Conservation (phyloP, 2,113 vertebrate genomes). For the Nanger granti region DNA sequence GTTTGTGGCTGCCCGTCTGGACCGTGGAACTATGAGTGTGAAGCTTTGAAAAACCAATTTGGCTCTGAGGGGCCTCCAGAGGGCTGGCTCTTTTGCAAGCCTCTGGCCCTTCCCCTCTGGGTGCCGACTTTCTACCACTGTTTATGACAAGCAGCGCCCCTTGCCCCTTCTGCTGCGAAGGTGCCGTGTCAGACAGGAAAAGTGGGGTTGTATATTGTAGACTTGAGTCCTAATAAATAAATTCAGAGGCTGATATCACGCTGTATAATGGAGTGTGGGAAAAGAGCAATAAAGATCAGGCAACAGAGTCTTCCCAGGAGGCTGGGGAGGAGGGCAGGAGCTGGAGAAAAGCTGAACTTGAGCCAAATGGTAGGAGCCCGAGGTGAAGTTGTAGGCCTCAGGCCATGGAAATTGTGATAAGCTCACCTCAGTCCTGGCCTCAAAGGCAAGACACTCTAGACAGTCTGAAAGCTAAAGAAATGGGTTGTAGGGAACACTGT, state of each 20-base stretch:
- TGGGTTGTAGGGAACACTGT: not conserved
- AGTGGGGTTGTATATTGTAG: conserved; percentile 43
- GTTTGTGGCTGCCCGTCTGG: conserved; percentile 42
- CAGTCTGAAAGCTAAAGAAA: not conserved
- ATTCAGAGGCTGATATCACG: conserved; percentile 54
- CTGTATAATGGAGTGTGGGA: conserved; percentile 64
- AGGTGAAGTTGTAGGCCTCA: not conserved
- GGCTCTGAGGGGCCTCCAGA: conserved; percentile 29
- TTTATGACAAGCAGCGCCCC: conserved; percentile 5
- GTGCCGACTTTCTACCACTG: conserved; percentile 27
- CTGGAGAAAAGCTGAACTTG: conserved; percentile 28
- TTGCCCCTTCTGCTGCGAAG: not conserved
- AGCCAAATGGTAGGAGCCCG: conserved; percentile 54
- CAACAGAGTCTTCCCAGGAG: conserved; percentile 50
- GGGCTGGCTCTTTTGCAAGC: conserved; percentile 22
- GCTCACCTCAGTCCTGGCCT: not conserved
- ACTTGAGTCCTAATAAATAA: conserved; percentile 66
- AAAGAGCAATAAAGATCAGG: conserved; percentile 65
- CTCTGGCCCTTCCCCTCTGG: conserved; percentile 38
- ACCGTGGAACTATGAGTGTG: conserved; percentile 27
- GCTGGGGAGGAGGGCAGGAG: not conserved
- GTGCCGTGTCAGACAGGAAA: conserved; percentile 47
- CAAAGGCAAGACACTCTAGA: not conserved
- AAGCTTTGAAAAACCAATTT: conserved; percentile 62
- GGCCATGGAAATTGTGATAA: not conserved